These are phyloP conservation scores for Eupithecia pulchellata DNA, from an alignment of 2,888 invertebrate genomes.

Conservation along the genomic window DNA sequence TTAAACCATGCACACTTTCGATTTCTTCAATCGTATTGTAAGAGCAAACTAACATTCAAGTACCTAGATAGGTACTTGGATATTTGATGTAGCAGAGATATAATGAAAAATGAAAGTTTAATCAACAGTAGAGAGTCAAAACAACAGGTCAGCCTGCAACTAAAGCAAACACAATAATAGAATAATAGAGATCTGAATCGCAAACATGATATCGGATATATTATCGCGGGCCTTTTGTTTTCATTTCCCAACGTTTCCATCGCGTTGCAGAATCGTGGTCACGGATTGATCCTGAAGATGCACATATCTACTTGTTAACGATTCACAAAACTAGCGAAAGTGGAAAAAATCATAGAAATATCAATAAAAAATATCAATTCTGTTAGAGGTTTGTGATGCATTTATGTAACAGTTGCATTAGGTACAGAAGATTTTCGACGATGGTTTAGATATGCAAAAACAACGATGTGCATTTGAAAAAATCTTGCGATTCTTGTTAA, in stretches of 20 bases:
- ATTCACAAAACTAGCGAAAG: background rate
- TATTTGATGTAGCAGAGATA: constrained; percentile 3
- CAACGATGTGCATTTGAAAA: background rate
- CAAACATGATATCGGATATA: background rate
- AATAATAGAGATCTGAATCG: background rate
- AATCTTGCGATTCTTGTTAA: background rate
- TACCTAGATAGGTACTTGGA: constrained; percentile 1
- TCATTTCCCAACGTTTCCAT: background rate
- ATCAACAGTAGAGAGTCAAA: background rate
- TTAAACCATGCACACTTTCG: constrained; percentile 17
- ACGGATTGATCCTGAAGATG: background rate
- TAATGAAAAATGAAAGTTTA: constrained; percentile 26
- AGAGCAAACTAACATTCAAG: constrained; percentile 25
- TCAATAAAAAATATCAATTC: no score
- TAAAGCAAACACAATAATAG: background rate
- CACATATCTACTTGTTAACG: background rate
- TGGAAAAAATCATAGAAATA: no score
- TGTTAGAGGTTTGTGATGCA: no score
- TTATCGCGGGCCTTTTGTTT: background rate
- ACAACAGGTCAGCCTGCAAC: background rate
- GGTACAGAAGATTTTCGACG: background rate
- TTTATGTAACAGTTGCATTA: no score
- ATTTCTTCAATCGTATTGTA: constrained; percentile 20
- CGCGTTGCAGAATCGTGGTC: background rate
- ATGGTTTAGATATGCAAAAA: background rate